Evolutionary conservation across 2,113 vertebrate genomes (phyloP), one percentile per base, ranked within the genome.

Genomic region (Cheirogaleus medius): DNA sequence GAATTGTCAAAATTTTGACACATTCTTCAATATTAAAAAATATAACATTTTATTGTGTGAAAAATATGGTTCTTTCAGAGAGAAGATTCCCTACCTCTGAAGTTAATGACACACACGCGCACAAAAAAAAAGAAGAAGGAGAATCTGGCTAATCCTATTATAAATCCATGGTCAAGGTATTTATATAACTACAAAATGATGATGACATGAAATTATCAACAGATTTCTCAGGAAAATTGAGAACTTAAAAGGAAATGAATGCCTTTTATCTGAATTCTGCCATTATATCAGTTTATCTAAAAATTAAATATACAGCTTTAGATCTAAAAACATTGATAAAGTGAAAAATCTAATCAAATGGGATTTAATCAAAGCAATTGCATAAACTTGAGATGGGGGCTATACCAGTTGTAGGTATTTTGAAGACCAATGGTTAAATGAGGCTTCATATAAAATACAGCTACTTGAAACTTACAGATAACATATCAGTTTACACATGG

Each of bases 1-100:
- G 14, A 39, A 56, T 9, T 84, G 21, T 64, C 39, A 47, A 97
- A 91, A 18, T 21, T 85, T 66, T 90, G 49, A 73, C 60, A 64
- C 6, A 54, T 60, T 82, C 20, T 88, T 82, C 25, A 94, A 27
- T 74, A 74, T 94, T 78, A 94, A 97, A 88, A 86, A 13, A 82
- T 68, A 29, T 4, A 27, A 13, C 7, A 68, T 82, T 89, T 91
- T 69, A 74, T 52, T 84, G 0, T 83, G 32, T 8, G 73, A 82
- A 95, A 8, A 73, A 73, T 17, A 52, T 32, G 9, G 20, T 73
- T 66, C 69, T 96, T 89, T 88, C 9, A 86, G 21, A 78, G 32
- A 86, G 29, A 88, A 54, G 4, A 93, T 42, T 87, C 15, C 8
- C 20, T 21, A 77, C 17, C 32, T 49, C n/a, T 27, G 74, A 60